Conservation (phyloP, 1,140 invertebrate species). For the Meloidogyne hapla region DNA sequence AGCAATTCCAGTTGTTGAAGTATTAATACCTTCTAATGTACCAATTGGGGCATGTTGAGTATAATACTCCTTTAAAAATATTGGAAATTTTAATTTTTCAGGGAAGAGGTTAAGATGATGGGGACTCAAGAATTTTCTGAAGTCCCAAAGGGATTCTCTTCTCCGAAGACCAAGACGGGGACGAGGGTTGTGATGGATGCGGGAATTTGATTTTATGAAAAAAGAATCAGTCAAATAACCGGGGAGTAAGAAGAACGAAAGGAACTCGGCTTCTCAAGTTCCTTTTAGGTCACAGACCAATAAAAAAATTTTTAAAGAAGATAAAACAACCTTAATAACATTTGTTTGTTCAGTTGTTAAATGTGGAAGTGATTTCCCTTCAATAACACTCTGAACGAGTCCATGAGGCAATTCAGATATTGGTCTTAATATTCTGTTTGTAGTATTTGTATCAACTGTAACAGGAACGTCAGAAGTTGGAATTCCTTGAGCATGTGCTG, state of each 20-base stretch:
- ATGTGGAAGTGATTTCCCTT: constrained; percentile 47
- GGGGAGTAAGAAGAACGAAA: no score
- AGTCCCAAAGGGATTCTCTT: no score
- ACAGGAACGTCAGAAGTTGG: constrained; percentile 35
- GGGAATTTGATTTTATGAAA: no score
- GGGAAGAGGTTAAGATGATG: no score
- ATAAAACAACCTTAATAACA: constrained; percentile 44
- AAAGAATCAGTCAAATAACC: no score
- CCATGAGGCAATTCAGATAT: constrained; percentile 44
- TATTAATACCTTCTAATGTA: neutral
- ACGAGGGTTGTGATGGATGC: no score
- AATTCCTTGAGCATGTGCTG: constrained; percentile 40
- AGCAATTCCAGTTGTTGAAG: neutral
- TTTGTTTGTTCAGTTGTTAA: constrained; percentile 44
- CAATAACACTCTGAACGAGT: constrained; percentile 46
- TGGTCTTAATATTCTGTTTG: constrained; percentile 47
- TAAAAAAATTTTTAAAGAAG: no score
- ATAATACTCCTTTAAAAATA: constrained; percentile 51
- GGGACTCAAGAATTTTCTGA: no score
- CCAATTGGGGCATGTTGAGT: constrained; percentile 41
- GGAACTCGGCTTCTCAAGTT: no score
- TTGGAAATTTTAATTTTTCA: no score
- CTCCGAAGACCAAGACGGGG: no score
- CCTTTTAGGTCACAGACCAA: no score
- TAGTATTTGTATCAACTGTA: constrained; percentile 23